Percentiles rank a stretch among this genome's conserved stretches.
phyloP scores from a whole-genome alignment of 1,140 invertebrate species.

The Aphelenchoides besseyi region DNA sequence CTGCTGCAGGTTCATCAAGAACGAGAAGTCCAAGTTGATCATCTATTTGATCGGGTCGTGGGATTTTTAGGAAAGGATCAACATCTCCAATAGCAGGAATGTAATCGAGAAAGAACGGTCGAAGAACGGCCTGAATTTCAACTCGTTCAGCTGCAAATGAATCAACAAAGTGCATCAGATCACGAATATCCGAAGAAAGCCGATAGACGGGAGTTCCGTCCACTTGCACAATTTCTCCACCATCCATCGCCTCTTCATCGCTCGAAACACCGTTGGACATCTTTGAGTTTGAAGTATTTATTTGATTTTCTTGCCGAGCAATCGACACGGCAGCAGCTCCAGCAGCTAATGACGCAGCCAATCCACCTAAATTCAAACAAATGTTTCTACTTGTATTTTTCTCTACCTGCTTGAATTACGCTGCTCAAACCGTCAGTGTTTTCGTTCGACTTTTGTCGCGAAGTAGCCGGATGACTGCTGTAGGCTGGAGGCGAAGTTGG shows the following conservation, averaged over 20 bases:
- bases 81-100: slow-evolving; percentile 96
- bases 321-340: not conserved
- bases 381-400: too few species aligned
- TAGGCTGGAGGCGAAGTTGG: not conserved
- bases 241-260: not conserved
- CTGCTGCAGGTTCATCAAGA: slow-evolving; percentile 87
- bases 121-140: slow-evolving; percentile 66
- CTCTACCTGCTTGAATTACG: slow-evolving; percentile 2
- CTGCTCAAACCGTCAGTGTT: not conserved
- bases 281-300: not conserved
- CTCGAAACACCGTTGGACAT: not conserved
- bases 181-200: slow-evolving; percentile 40
- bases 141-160: slow-evolving; percentile 33
- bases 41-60: slow-evolving; percentile 61
- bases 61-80: slow-evolving; percentile 87
- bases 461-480: not conserved
- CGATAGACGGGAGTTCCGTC: not conserved
- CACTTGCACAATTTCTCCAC: not conserved
- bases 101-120: slow-evolving; percentile 91
- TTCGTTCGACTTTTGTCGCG: not conserved
- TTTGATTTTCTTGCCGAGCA: not conserved
- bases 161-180: slow-evolving; percentile 39
- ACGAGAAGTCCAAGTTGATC: slow-evolving; percentile 77
- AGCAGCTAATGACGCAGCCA: not conserved
- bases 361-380: too few species aligned